Conservation (phyloP, 2,113 vertebrate genomes). For the Eublepharis macularius region DNA sequence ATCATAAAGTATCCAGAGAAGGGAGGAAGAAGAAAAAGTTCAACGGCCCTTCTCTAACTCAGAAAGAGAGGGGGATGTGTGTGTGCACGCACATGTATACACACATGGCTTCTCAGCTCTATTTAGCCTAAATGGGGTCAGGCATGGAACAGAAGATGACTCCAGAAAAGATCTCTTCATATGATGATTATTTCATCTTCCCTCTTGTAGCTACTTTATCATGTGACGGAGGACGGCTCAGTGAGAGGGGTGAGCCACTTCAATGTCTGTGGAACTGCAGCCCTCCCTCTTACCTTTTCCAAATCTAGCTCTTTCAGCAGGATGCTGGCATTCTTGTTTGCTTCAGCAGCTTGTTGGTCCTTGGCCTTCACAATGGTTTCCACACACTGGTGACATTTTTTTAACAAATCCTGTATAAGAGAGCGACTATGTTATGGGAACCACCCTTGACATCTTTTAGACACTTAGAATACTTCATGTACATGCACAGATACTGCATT, state of each 20-base stretch:
- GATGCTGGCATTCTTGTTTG: conserved; percentile 98
- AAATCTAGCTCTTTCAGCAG: conserved; percentile 96
- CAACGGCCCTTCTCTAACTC: not conserved
- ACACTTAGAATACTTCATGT: not conserved
- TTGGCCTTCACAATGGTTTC: conserved; percentile 99
- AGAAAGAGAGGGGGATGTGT: no score
- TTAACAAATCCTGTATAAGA: conserved; percentile 88
- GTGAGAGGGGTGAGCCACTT: not conserved
- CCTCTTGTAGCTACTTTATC: not conserved
- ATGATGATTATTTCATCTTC: not conserved
- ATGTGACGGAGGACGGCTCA: not conserved
- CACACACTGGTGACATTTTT: conserved; percentile 99
- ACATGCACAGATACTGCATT: not conserved
- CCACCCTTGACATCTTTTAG: not conserved
- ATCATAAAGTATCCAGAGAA: not conserved
- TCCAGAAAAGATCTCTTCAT: not conserved
- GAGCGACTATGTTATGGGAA: conserved; percentile 37
- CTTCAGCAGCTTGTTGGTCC: conserved; percentile 98
- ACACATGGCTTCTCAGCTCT: not conserved
- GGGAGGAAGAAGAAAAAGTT: not conserved
- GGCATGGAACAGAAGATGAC: not conserved
- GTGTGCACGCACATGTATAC: no score
- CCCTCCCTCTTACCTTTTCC: conserved; percentile 86
- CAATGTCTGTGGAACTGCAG: not conserved
- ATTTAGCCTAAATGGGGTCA: not conserved